phyloP scores from a whole-genome alignment of 2,888 invertebrate species.

The Pteria penguin region DNA sequence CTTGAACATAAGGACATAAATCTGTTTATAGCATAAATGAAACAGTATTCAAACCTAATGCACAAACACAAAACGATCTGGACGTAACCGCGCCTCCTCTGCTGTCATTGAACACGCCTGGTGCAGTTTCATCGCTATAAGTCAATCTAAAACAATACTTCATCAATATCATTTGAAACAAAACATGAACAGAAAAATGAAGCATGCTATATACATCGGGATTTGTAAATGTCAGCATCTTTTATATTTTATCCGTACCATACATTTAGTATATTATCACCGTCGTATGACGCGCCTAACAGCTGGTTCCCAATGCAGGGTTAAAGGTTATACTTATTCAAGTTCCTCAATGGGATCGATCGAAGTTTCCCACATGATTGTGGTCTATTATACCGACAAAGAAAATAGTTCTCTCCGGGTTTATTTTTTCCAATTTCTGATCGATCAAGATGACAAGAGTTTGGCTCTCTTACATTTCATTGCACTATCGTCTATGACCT shows the following conservation, averaged over 20 bases:
- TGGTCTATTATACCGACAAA: not conserved
- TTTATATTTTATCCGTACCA: not conserved
- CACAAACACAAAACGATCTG: no score
- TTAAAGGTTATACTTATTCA: not conserved
- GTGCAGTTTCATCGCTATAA: no score
- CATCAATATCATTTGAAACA: no score
- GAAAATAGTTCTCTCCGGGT: not conserved
- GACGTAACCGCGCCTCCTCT: no score
- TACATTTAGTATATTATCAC: not conserved
- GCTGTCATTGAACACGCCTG: no score
- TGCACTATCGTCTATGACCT: not conserved
- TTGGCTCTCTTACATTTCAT: not conserved
- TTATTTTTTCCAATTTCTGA: not conserved
- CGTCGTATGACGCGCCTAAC: not conserved
- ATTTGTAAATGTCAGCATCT: not conserved
- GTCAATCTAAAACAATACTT: no score
- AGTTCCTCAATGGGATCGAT: conserved; percentile 13
- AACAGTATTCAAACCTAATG: no score
- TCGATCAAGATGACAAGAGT: not conserved
- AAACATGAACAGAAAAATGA: no score
- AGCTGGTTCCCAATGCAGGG: not conserved
- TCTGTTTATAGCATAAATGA: no score
- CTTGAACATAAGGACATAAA: no score
- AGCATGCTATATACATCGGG: not conserved
- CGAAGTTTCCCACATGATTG: not conserved